Base-by-base conservation (phyloP, 2,888 invertebrate species). In the Platypus cylindrus region DNA sequence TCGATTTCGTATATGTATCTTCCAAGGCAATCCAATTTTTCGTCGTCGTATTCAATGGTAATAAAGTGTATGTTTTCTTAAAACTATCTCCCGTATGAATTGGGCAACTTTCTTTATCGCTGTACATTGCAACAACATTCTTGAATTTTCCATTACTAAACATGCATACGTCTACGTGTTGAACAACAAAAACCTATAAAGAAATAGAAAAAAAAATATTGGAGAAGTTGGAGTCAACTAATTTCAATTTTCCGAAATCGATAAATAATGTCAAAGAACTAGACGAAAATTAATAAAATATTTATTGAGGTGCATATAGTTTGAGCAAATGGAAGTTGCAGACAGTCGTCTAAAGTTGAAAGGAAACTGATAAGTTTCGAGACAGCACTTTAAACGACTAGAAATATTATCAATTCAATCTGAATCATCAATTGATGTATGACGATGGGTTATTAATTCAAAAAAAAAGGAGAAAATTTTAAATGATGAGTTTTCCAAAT, bases 91-190 rank as follows among this genome's bases (percentile, higher is more conserved):
- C 77, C 0, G 82, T 75, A 22, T 70, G 60, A 4, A 85, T 68
- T 0, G 80, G 78, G 49, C 71, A 72, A 38, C 68, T 70, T 1
- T 75, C 72, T 40, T 67, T 71, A 38, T 73, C 68, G 41, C 74
- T 73, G 30, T 70, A 55, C 41, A 66, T 54, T 2, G 85, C 87
- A 1, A 90, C 87, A n/a, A 85, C 78, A 59, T 89, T 90, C 64
- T 90, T 89, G 66, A 90, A 90, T 63, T 89, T 89, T 0, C 89
- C 89, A 53, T 89, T 87, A 46, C 89, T 90, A 63, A 91, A 87
- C 82, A 93, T 89, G 62, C 89, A 89, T 1, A 93, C 90, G 56
- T 89, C 87, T 15, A 89, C 89, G 59, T 87, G 84, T 56, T 90
- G 89, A 2, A 89, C 80, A 36, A 86, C 75, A 53, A 84, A 72